Evolutionary conservation across 2,797 vertebrate species (phyloP), one percentile per base, ranked within the genome.

Genomic region (Lepidocolaptes lacrymiger): DNA sequence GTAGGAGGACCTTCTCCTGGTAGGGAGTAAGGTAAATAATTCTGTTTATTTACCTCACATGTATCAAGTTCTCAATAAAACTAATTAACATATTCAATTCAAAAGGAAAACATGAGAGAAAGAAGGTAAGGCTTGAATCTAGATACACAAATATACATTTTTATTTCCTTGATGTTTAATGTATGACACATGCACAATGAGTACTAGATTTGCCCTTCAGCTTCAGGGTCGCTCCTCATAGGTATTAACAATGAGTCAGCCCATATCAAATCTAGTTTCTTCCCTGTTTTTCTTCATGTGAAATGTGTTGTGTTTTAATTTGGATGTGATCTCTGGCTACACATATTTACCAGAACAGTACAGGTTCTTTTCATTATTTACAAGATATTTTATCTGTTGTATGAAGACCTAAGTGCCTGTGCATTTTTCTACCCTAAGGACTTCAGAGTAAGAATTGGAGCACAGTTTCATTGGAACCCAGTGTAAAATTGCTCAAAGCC

Each of bases 401-500:
- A 41, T 72, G 85, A 93, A 66, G 44, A 66, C 51, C 22, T 85
- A 88, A 85, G 5, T 68, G 32, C 22, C 46, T 68, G 46, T 59
- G 30, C 5, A 41, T 85, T 83, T 93, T 94, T 39, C 10, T 83
- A 7, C 72, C 71, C 85, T 36, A 26, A 95, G 88, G 85, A 67
- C 74, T 58, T 92, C 3, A n/a, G 24, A 80, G 41, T 78, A 74
- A 81, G 41, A 59, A 43, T 37, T 93, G 83, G 39, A 94, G 59
- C 30, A 72, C 17, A 72, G 30, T 83, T 93, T 92, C 78, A 61
- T 24, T 43, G 55, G 79, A 96, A 89, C 17, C n/a, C 28, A 67
- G n/a, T 27, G 34, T 37, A 63, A 64, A 87, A 36, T 86, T 88
- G 55, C 85, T 96, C 86, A 93, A 80, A 95, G 78, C 73, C 27